Percentiles rank a stretch among this genome's conserved stretches.
phyloP scores from a whole-genome alignment of 2,113 vertebrate genomes.

The Xiphophorus maculatus region DNA sequence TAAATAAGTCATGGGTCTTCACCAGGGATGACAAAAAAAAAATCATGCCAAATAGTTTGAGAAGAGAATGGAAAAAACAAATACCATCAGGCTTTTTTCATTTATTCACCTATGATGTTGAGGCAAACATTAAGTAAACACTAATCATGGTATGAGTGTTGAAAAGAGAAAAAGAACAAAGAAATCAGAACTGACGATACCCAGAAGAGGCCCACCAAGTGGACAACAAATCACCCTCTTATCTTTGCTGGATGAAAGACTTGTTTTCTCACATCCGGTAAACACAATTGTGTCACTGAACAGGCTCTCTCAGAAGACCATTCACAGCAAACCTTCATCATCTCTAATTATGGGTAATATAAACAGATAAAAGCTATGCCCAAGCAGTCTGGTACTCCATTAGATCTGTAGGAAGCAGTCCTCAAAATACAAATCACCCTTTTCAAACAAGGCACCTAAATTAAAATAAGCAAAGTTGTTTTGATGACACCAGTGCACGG shows the following conservation, averaged over 20 bases:
- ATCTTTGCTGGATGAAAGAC: conserved; percentile 70
- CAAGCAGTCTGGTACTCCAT: conserved; percentile 38
- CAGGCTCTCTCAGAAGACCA: conserved; percentile 65
- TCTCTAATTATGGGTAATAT: conserved; percentile 67
- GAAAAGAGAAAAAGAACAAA: conserved; percentile 46
- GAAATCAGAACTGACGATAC: conserved; percentile 56
- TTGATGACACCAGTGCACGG: background rate
- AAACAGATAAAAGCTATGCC: conserved; percentile 56
- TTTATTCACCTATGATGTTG: conserved; percentile 63
- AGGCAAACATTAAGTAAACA: conserved; percentile 43
- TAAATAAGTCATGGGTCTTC: background rate
- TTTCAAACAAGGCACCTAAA: conserved; percentile 4
- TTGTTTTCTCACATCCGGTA: conserved; percentile 64
- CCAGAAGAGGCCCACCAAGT: conserved; percentile 51
- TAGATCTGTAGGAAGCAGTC: conserved; percentile 16
- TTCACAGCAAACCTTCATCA: conserved; percentile 65
- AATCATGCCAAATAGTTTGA: conserved; percentile 4
- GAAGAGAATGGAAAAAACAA: conserved; percentile 38
- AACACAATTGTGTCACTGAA: conserved; percentile 72
- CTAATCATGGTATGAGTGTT: conserved; percentile 46
- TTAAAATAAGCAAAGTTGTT: conserved; percentile 5
- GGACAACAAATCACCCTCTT: conserved; percentile 66
- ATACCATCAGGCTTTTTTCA: conserved; percentile 42
- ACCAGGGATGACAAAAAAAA: background rate
- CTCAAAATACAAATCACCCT: conserved; percentile 28